Evolutionary conservation across 2,797 vertebrate species (phyloP), one percentile per base, ranked within the genome.

Genomic region (Ceryle rudis): DNA sequence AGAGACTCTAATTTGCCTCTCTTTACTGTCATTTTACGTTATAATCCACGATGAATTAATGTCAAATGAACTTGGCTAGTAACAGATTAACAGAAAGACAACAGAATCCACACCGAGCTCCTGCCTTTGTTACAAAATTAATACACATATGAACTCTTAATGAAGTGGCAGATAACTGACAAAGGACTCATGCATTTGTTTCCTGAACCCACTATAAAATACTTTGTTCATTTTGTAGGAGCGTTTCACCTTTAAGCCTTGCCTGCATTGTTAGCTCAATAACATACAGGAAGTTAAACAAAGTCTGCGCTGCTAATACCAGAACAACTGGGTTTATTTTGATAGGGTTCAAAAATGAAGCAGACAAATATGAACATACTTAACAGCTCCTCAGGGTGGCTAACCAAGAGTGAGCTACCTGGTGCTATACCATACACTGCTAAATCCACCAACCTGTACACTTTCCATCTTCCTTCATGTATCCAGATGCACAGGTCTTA

Each of bases 381-480:
- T 16, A 41, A 10, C 14, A 91, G 22, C 42, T 73, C 35, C 46
- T 51, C 49, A 85, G 28, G 3, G 0, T 25, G 21, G 58, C 18
- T 62, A 71, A 49, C 25, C 21, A 52, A 29, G 47, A 35, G 33
- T 37, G 58, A 89, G 49, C 21, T 47, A 65, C 42, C 13, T 41
- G 49, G 35, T 9, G 0, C 23, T 79, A 52, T n/a, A 61, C 28
- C 10, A 51, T 0, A 8, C 55, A 67, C 17, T 85, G 28, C 57
- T 58, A 77, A 90, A 89, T 51, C 6, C 52, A 69, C 55, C 66
- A 95, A 99, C 99, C 99, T 98, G 98, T 92, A 89, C 99, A 99
- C 75, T 97, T 98, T 66, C 98, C 98, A 19, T 97, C 98, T 72
- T 98, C 96, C 42, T 98, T 97, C 16, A 92, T 7, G 62, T 99